Evolutionary conservation across 2,888 invertebrate genomes (phyloP).

Genomic region (Phania funesta): DNA sequence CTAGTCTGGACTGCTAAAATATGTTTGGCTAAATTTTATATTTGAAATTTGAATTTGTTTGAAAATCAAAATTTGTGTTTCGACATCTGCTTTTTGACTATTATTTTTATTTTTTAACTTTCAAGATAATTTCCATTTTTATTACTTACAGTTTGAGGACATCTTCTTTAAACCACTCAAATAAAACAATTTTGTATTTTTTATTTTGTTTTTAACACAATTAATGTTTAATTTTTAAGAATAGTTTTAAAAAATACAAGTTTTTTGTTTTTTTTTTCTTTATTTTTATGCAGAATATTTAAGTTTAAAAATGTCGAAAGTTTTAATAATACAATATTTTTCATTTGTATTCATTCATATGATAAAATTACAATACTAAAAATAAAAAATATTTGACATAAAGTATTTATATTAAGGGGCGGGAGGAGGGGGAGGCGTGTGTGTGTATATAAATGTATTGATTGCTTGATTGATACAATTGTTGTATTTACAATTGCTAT

Average conservation of each 20-base stretch:
- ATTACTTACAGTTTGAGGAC: not conserved
- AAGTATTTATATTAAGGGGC: constrained; percentile 33
- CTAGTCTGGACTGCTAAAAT: too few species aligned
- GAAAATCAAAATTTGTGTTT: too few species aligned
- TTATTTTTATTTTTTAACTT: too few species aligned
- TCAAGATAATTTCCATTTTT: too few species aligned
- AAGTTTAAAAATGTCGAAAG: constrained; percentile 67
- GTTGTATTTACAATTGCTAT: constrained; percentile 37
- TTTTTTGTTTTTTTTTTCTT: constrained; percentile 17
- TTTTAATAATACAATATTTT: constrained; percentile 50
- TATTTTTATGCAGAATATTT: constrained; percentile 62
- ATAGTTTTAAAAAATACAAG: constrained; percentile 70
- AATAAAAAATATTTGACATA: constrained; percentile 53
- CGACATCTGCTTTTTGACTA: too few species aligned
- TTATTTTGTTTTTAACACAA: constrained; percentile 68
- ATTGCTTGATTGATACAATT: constrained; percentile 55
- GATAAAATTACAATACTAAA: constrained; percentile 62
- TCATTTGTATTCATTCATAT: constrained; percentile 35
- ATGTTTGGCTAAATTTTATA: too few species aligned
- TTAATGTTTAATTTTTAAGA: constrained; percentile 70
- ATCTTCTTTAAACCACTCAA: not conserved
- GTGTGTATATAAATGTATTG: constrained; percentile 44
- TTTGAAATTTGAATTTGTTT: too few species aligned
- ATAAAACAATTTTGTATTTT: constrained; percentile 52
- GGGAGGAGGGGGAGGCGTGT: not conserved